A percentile compares a stretch with the other conserved stretches of the same genome.
phyloP scores from a whole-genome alignment of 2,797 vertebrate species.

The Poeciliopsis turneri region DNA sequence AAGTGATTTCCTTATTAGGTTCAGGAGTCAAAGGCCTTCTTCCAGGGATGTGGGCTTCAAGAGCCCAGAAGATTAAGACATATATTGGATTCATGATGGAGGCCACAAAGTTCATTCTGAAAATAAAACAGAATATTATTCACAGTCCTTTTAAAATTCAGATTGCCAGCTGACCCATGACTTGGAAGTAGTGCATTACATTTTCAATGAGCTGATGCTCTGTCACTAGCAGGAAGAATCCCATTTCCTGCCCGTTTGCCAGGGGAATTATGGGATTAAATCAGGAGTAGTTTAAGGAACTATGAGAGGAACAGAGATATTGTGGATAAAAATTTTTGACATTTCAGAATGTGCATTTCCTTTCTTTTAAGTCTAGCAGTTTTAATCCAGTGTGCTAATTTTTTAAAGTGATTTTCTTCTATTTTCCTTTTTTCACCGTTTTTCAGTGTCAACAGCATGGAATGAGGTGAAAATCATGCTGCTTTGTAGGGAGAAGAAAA shows the following conservation, averaged over 20 bases:
- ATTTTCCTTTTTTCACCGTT: background rate
- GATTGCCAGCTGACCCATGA: slow-evolving; percentile 99
- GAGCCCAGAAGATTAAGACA: slow-evolving; percentile 99
- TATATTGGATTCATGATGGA: slow-evolving; percentile 99
- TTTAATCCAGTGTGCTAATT: slow-evolving; percentile 34
- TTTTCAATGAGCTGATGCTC: slow-evolving; percentile 96
- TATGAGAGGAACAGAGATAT: slow-evolving; percentile 51
- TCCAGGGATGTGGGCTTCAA: slow-evolving; percentile 94
- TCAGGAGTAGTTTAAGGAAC: slow-evolving; percentile 62
- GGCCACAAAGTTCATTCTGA: slow-evolving; percentile 99
- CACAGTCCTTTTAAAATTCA: slow-evolving; percentile 99
- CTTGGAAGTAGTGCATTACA: slow-evolving; percentile 98
- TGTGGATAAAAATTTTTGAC: slow-evolving; percentile 33
- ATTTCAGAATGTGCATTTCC: slow-evolving; percentile 41
- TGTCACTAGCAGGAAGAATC: slow-evolving; percentile 82
- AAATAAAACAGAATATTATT: slow-evolving; percentile 99
- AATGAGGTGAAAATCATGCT: slow-evolving; percentile 51
- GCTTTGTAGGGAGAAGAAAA: slow-evolving; percentile 85
- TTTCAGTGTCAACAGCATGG: slow-evolving; percentile 24
- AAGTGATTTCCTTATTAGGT: slow-evolving; percentile 99
- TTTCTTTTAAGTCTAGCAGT: slow-evolving; percentile 15
- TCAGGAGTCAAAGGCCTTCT: slow-evolving; percentile 96
- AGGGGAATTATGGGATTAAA: slow-evolving; percentile 82
- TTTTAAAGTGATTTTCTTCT: slow-evolving; percentile 29
- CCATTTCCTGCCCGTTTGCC: slow-evolving; percentile 79